A percentile compares a stretch with the other conserved stretches of the same genome.
phyloP scores from a whole-genome alignment of 2,797 vertebrate genomes.

The Alfaro cultratus region DNA sequence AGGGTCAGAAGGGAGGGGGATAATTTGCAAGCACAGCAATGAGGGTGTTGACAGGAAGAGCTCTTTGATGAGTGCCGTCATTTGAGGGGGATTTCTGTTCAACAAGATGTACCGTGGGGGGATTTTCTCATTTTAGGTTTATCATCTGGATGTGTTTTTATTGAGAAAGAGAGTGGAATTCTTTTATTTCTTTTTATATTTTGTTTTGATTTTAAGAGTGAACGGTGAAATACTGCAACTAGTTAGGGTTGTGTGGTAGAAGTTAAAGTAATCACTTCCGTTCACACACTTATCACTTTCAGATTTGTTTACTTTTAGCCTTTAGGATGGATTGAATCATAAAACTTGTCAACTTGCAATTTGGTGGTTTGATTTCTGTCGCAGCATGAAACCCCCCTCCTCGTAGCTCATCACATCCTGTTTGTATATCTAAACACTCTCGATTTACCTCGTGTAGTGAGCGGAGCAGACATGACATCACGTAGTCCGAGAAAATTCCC shows the following conservation, averaged over 20 bases:
- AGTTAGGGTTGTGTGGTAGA: conserved; percentile 18
- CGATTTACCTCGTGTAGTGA: background rate
- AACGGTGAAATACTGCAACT: background rate
- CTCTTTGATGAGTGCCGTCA: conserved; percentile 33
- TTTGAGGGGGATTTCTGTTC: conserved; percentile 29
- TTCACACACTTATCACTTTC: background rate
- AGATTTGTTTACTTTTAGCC: background rate
- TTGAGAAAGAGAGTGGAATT: background rate
- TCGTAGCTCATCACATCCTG: conserved; percentile 42
- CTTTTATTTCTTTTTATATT: background rate
- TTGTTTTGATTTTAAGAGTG: background rate
- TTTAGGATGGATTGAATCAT: background rate
- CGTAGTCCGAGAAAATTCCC: conserved; percentile 58
- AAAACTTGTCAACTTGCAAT: conserved; percentile 17
- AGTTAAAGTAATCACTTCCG: conserved; percentile 12
- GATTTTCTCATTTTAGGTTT: background rate
- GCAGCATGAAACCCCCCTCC: conserved; percentile 22
- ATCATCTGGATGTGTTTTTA: conserved; percentile 15
- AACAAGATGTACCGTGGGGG: conserved; percentile 12
- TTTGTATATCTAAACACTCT: conserved; percentile 29
- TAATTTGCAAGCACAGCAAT: conserved; percentile 17
- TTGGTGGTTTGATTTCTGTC: conserved; percentile 7
- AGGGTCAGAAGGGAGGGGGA: background rate
- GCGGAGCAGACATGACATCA: conserved; percentile 47
- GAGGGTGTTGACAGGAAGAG: conserved; percentile 56